phyloP scores from a whole-genome alignment of 2,113 vertebrate species.

The Syngnathoides biaculeatus region DNA sequence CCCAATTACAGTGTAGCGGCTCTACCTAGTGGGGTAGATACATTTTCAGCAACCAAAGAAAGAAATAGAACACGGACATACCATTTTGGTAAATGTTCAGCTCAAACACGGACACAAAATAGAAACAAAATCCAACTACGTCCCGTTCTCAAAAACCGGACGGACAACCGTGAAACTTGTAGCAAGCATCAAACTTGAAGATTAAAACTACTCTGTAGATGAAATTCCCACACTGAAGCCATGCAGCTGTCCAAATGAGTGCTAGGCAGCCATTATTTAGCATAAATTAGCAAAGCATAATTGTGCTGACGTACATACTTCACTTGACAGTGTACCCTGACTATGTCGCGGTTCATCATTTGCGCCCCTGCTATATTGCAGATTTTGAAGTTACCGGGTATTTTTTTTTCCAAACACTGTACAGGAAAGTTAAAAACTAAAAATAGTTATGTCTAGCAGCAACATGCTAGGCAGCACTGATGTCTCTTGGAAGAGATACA shows the following conservation, averaged over 20 bases:
- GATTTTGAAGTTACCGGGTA: no score
- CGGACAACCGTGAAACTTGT: not conserved
- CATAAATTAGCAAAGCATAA: slow-evolving; percentile 11
- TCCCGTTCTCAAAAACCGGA: not conserved
- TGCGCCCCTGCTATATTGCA: not conserved
- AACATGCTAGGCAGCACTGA: no score
- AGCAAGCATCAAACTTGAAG: not conserved
- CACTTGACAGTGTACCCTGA: not conserved
- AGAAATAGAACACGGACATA: not conserved
- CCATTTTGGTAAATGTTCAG: not conserved
- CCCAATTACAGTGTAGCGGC: not conserved
- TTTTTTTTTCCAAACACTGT: no score
- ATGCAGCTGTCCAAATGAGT: slow-evolving; percentile 28
- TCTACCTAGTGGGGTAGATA: not conserved
- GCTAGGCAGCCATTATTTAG: slow-evolving; percentile 10
- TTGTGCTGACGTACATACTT: slow-evolving; percentile 10
- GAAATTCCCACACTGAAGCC: slow-evolving; percentile 17
- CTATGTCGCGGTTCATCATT: not conserved
- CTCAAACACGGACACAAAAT: not conserved
- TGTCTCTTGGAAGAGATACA: no score
- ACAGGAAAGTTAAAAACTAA: no score
- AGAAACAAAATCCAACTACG: not conserved
- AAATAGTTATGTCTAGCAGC: no score
- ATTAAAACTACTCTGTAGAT: slow-evolving; percentile 22
- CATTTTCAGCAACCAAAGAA: not conserved